Evolutionary conservation across 2,113 vertebrate genomes (phyloP).

Genomic region (Raja brachyura): DNA sequence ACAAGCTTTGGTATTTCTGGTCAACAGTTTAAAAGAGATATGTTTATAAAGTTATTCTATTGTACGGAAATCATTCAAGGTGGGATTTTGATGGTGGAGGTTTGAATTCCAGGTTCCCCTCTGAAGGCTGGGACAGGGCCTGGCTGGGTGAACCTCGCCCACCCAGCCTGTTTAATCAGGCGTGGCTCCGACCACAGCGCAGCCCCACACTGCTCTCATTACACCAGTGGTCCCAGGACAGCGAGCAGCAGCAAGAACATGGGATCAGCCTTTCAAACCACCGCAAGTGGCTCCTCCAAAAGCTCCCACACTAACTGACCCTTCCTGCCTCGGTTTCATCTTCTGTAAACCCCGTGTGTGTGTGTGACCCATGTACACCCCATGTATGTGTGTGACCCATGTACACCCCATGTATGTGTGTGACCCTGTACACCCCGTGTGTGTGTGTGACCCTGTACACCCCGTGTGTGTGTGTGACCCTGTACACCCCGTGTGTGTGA

Average conservation of each 20-base stretch:
- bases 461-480: no score
- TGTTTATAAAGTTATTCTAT: background rate
- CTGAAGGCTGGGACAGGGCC: background rate
- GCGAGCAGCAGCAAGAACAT: background rate
- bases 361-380: no score
- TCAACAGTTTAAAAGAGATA: background rate
- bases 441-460: no score
- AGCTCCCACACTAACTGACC: no score
- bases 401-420: no score
- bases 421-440: no score
- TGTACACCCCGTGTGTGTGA: no score
- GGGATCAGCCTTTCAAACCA: no score
- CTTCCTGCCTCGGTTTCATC: no score
- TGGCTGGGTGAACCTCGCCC: background rate
- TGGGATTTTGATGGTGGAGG: background rate
- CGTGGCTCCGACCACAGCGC: background rate
- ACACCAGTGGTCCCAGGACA: background rate
- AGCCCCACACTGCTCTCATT: background rate
- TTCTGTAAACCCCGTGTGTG: no score
- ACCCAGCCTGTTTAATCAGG: background rate
- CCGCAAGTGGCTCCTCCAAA: no score
- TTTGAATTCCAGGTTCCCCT: background rate
- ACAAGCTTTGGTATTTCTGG: background rate
- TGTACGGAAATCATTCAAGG: background rate
- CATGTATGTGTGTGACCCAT: no score